Evolutionary conservation across 2,113 vertebrate species (phyloP).

Genomic region (Oreochromis aureus): DNA sequence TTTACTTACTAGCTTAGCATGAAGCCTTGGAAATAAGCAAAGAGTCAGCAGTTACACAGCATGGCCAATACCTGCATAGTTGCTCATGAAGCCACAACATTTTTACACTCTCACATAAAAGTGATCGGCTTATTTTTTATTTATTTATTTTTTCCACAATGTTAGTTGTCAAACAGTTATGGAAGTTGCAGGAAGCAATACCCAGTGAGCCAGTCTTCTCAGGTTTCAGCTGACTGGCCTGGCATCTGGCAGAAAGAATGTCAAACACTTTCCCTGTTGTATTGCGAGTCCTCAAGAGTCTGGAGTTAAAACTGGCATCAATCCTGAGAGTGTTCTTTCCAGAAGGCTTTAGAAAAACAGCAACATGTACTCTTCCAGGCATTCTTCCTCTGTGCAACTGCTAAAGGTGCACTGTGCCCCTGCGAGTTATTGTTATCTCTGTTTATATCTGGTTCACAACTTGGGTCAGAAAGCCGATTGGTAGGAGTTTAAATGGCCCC

Average conservation of each 20-base stretch:
- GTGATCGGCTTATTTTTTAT: not conserved
- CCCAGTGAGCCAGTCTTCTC: not conserved
- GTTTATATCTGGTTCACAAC: not conserved
- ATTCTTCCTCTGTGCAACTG: not conserved
- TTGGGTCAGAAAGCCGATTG: not conserved
- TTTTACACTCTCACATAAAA: not conserved
- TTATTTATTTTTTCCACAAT: not conserved
- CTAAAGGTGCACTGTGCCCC: not conserved
- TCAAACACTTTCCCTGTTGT: conserved; percentile 6
- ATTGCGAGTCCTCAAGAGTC: not conserved
- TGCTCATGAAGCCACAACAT: not conserved
- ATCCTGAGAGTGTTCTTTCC: not conserved
- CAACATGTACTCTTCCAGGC: not conserved
- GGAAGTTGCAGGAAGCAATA: not conserved
- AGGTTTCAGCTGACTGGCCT: conserved; percentile 19
- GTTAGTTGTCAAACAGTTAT: not conserved
- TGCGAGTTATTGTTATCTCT: not conserved
- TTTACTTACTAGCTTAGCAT: not conserved
- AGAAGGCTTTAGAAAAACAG: not conserved
- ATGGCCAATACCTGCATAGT: not conserved
- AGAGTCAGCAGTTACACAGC: not conserved
- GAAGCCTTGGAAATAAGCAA: not conserved
- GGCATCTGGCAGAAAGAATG: not conserved
- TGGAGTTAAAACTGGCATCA: not conserved
- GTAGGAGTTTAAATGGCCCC: not conserved